Base-by-base conservation (phyloP, 2,797 vertebrate species). In the Syncerus caffer region DNA sequence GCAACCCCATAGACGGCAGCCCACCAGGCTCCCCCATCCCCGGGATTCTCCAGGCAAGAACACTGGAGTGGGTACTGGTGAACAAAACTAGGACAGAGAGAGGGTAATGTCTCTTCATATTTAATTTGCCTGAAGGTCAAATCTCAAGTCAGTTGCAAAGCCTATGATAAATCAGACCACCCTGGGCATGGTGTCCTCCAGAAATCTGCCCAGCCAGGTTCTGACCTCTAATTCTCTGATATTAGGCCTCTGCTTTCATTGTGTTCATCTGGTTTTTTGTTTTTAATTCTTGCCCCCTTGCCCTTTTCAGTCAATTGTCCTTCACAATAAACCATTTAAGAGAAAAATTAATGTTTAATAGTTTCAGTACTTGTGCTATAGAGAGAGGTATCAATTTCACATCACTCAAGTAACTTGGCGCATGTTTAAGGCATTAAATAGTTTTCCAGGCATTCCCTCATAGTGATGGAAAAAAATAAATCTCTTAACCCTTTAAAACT, bases 281-380 rank as follows among this genome's bases (percentile, higher is more conserved):
- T 45, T 89, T 62, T 53, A 80, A 89, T 14, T 76, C 45, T 64
- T 67, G 13, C 6, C 6, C 9, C 29, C 62, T 86, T 92, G 34
- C 10, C 13, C 31, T 92, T 62, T 94, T 53, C 53, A 86, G 25
- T 88, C 50, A 51, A 45, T 88, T 58, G 0, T 60, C 38, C 79
- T 93, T 16, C 19, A 80, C 58, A 85, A 38, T 29, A 91, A 15
- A 91, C 8, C 6, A 95, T 89, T 90, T 90, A 76, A 93, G 71
- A 90, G 92, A 89, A 98, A 96, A 96, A 89, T 82, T 90, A 90
- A 76, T 87, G 57, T 92, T 96, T 90, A 85, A 97, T 95, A 29
- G 91, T 97, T 95, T 97, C 16, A 62, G 79, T 71, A 34, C 55
- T 97, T 79, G 25, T 94, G n/a, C n/a, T 87, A 12, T 62, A 86